Percentiles rank a stretch among this genome's conserved stretches.
These are phyloP conservation scores for Linurgus olivaceus DNA, from an alignment of 2,797 vertebrate genomes.

Conservation along the genomic window DNA sequence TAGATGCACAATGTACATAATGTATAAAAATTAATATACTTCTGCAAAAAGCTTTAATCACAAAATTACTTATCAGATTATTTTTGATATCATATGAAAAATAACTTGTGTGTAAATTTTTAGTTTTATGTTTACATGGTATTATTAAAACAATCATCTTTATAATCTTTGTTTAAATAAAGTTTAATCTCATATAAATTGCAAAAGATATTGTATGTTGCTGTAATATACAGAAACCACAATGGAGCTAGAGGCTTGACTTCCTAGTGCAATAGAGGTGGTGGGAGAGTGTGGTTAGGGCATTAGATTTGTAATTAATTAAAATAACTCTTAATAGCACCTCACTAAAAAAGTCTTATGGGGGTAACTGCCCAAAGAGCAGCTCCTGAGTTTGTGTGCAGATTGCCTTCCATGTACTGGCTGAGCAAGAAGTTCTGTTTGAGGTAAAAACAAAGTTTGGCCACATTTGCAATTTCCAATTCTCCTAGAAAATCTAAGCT, in stretches of 20 bases:
- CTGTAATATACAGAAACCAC: background rate
- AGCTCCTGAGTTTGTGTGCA: background rate
- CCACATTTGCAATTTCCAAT: background rate
- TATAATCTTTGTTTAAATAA: background rate
- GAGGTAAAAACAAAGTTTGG: background rate
- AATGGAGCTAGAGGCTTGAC: background rate
- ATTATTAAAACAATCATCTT: background rate
- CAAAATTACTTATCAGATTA: background rate
- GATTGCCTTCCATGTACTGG: background rate
- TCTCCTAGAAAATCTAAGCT: background rate
- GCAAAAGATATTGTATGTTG: background rate
- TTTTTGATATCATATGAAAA: background rate
- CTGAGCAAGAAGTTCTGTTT: background rate
- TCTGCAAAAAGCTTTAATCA: background rate
- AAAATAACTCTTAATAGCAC: background rate
- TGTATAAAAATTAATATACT: background rate
- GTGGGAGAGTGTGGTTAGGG: background rate
- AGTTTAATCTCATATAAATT: background rate
- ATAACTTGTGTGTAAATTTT: background rate
- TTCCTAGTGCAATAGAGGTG: background rate
- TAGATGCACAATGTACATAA: conserved; percentile 35
- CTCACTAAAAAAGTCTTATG: background rate
- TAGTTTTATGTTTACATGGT: background rate
- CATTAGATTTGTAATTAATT: background rate
- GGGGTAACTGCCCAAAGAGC: background rate